Percentiles rank a stretch among this genome's conserved stretches.
phyloP scores from a whole-genome alignment of 64 coral and sea anemone species.

The Montipora efflorescens region DNA sequence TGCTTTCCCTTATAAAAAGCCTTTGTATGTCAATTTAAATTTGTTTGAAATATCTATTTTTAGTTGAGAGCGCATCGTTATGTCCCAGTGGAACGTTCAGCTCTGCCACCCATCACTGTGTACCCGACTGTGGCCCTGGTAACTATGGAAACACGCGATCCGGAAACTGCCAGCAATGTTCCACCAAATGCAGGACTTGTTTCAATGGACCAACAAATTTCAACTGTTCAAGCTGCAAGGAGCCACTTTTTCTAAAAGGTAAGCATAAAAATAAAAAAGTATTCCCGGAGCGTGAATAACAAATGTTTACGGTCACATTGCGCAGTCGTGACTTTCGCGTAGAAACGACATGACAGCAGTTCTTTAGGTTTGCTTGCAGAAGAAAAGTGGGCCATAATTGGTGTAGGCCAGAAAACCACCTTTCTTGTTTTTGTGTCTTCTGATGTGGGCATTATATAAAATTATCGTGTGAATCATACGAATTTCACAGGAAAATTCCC shows the following conservation, averaged over 20 bases:
- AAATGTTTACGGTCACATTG: too few relatives aligned
- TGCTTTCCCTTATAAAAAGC: too few relatives aligned
- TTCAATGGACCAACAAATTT: constrained; percentile 37
- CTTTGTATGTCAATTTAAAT: too few relatives aligned
- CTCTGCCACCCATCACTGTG: constrained; percentile 45
- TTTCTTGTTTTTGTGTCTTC: too few relatives aligned
- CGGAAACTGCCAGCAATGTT: constrained; percentile 54
- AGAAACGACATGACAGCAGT: too few relatives aligned
- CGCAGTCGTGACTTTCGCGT: too few relatives aligned
- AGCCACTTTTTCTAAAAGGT: constrained; percentile 57
- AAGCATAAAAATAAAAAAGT: background rate
- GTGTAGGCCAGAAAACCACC: too few relatives aligned
- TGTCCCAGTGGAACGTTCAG: constrained; percentile 63
- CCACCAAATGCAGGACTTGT: constrained; percentile 65
- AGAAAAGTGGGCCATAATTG: too few relatives aligned
- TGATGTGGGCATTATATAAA: too few relatives aligned
- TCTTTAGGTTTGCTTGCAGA: too few relatives aligned
- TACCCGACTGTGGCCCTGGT: constrained; percentile 64
- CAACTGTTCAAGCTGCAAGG: constrained; percentile 68
- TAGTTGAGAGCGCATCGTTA: background rate
- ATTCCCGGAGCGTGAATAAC: background rate
- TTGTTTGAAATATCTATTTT: background rate
- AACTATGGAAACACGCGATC: constrained; percentile 70
- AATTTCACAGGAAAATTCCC: too few relatives aligned
- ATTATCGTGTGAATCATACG: too few relatives aligned